Conservation (phyloP, 1,140 invertebrate genomes). For the Leptonema lineaticorne region DNA sequence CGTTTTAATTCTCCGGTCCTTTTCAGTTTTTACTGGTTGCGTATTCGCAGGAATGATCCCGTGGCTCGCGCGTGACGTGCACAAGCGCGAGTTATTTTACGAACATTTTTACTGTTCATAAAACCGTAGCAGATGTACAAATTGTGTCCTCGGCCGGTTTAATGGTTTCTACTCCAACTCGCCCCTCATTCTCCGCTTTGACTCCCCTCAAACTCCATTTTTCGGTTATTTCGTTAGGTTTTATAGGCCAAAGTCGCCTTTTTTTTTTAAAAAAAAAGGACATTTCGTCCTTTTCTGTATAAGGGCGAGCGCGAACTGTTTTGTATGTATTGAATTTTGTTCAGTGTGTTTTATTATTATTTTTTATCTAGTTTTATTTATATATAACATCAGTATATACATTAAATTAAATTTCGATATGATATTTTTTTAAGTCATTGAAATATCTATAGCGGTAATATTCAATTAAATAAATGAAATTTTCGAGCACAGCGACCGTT, state of each 20-base stretch:
- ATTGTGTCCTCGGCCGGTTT: slow-evolving; percentile 28
- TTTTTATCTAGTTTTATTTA: too few relatives aligned
- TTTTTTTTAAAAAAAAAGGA: not conserved
- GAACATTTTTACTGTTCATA: slow-evolving; percentile 30
- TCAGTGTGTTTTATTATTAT: not conserved
- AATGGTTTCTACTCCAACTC: not conserved
- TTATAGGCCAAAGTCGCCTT: slow-evolving; percentile 1
- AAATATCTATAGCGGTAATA: too few relatives aligned
- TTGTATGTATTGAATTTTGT: not conserved
- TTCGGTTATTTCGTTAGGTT: not conserved
- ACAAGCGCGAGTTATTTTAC: slow-evolving; percentile 29
- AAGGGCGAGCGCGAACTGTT: too few relatives aligned
- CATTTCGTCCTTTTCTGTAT: not conserved
- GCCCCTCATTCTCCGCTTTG: not conserved
- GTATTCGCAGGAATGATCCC: slow-evolving; percentile 4
- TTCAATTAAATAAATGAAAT: too few relatives aligned
- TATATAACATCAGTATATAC: too few relatives aligned
- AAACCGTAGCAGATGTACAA: slow-evolving; percentile 26
- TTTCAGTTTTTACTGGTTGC: slow-evolving; percentile 6
- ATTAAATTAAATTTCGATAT: too few relatives aligned
- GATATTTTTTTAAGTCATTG: too few relatives aligned
- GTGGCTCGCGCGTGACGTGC: not conserved
- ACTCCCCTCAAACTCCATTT: not conserved
- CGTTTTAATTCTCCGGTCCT: slow-evolving; percentile 21
- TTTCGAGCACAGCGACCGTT: too few relatives aligned